Evolutionary conservation across 2,113 vertebrate species (phyloP).

Genomic region (Passerina amoena): DNA sequence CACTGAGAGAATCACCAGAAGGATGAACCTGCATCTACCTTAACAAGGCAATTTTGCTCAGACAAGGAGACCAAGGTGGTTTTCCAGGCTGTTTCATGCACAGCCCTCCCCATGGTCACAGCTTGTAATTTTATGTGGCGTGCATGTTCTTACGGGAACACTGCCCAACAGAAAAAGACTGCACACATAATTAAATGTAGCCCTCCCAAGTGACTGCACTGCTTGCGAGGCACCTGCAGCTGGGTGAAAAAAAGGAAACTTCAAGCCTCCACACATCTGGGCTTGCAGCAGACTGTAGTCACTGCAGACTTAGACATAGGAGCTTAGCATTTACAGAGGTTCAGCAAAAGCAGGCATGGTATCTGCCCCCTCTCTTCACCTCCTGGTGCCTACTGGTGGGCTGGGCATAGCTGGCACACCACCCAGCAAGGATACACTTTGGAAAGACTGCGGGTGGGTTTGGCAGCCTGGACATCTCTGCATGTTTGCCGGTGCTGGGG

Average conservation of each 20-base stretch:
- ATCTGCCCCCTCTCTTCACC: background rate
- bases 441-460: background rate
- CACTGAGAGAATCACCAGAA: rapidly evolving
- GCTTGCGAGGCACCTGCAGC: background rate
- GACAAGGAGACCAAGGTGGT: rapidly evolving
- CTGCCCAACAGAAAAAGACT: background rate
- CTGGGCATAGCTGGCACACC: rapidly evolving
- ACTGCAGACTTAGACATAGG: background rate
- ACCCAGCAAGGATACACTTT: rapidly evolving
- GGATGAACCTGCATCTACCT: background rate
- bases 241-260: background rate
- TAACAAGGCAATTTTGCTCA: background rate
- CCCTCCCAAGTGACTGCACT: background rate
- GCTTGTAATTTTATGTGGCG: background rate
- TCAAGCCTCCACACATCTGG: background rate
- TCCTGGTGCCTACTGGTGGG: background rate
- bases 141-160: background rate
- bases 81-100: background rate
- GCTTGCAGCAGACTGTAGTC: background rate
- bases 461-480: background rate
- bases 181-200: background rate
- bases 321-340: background rate
- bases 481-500: rapidly evolving
- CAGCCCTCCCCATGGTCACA: background rate
- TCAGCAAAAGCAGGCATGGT: rapidly evolving